Base-by-base conservation (phyloP, 2,888 invertebrate species). In the Amblyteles armatorius region DNA sequence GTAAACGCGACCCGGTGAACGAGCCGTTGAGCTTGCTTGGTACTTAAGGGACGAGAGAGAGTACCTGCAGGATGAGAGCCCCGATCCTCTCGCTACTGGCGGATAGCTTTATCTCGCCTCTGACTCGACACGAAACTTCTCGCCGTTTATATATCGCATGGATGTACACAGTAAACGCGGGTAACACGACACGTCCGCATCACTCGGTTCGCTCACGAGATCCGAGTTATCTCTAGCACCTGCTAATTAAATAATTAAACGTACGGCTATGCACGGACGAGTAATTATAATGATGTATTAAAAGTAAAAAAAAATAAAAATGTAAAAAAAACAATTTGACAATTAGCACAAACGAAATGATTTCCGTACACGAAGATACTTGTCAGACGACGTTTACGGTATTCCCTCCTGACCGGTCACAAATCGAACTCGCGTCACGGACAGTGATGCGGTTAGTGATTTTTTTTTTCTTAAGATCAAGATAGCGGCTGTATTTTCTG, bases 1-100 rank as follows among this genome's bases (percentile, higher is more conserved):
- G 89, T 88, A 89, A 91, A 90, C 88, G 89, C 84, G 83, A 81
- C 83, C 83, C 78, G 81, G 87, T 83, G 83, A 83, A 86, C 86
- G 83, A 63, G 69, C 79, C 86, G 79, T 76, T 83, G 77, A 88
- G 88, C 85, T 85, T 82, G 80, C 87, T 84, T 80, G 40, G 50
- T 33, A 52, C 65, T 85, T 83, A 79, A 84, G 87, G 83, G 82
- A 76, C 83, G 74, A 69, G 77, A 65, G 65, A 44, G 79, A 74
- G 67, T 80, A 73, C 67, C 85, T 78, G 68, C 60, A 50, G 29
- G 72, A 22, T 36, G 55, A 71, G 74, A 76, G 50, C 68, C 68
- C 71, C 79, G 69, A 68, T 77, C 77, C 65, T 68, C 77, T 73
- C 68, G 36, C 69, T 48, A 26, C 57, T 73, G 26, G 65, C 50